Base-by-base conservation (phyloP, 2,797 vertebrate genomes). In the Pagetopsis macropterus region DNA sequence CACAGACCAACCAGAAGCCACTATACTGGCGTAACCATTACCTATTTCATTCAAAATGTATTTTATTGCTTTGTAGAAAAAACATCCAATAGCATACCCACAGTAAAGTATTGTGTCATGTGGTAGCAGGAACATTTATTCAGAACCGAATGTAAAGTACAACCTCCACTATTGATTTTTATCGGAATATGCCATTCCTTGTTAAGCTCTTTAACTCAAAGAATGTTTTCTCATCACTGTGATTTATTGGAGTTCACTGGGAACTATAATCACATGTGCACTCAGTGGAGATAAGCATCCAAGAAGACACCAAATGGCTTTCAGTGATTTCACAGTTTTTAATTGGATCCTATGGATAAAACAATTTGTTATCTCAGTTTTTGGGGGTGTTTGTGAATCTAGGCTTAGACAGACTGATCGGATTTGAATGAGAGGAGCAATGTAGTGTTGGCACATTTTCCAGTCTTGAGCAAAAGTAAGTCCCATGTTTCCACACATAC, bases 261-360 rank as follows among this genome's bases (percentile, higher is more conserved):
- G 60, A 84, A 84, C 66, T 75, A 66, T 83, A 89, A 91, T 89
- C 78, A 60, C 75, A 84, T 76, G 65, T 88, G 75, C 73, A 70
- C 77, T 90, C 79, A 60, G 61, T 68, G 65, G 60, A 70, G 87
- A 91, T 90, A 87, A 90, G 78, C 37, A 90, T 91, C 87, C 72
- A 75, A 82, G 61, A 75, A 82, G 61, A 85, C 78, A 85, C 81
- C 74, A 88, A 91, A 89, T 86, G 46, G 87, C 81, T 87, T 90
- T 83, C 65, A 50, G 71, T 81, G 84, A 90, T 90, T 91, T 92
- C 85, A 90, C 81, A 82, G 77, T 83, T 93, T 90, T 91, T 93
- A 92, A 93, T 92, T 92, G 91, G 83, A 90, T 90, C 84, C 74
- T 88, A 79, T 89, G 86, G 87, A 91, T 90, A 85, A 91, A 91